These are phyloP conservation scores for Squalus acanthias DNA, from an alignment of 2,797 vertebrate species.

Conservation along the genomic window DNA sequence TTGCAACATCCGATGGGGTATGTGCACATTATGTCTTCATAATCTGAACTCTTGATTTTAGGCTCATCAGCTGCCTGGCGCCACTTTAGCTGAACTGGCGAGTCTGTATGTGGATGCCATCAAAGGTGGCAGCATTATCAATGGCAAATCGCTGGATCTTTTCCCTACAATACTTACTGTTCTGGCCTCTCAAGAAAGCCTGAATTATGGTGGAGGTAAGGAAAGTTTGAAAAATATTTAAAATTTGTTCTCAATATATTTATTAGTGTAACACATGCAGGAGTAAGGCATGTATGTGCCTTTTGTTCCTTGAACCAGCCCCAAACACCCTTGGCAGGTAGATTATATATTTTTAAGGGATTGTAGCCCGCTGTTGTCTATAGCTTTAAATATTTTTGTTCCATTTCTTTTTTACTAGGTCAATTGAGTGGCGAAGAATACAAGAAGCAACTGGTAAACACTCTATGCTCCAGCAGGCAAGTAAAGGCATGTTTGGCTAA, in stretches of 20 bases:
- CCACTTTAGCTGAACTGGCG: slow-evolving; percentile 70
- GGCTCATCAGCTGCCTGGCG: slow-evolving; percentile 73
- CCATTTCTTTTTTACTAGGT: slow-evolving; percentile 54
- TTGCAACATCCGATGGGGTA: background rate
- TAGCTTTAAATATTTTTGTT: slow-evolving; percentile 1
- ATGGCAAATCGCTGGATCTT: slow-evolving; percentile 88
- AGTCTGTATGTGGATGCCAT: slow-evolving; percentile 76
- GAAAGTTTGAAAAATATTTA: background rate
- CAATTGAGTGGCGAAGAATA: slow-evolving; percentile 84
- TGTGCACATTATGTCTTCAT: background rate
- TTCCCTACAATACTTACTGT: slow-evolving; percentile 82
- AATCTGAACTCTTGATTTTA: slow-evolving; percentile 45
- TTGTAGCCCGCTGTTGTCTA: background rate
- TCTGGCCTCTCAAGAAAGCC: slow-evolving; percentile 68
- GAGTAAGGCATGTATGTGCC: background rate
- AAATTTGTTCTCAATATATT: background rate
- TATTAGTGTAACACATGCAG: background rate
- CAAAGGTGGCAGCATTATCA: slow-evolving; percentile 70
- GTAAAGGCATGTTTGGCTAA: background rate
- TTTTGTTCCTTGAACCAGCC: background rate
- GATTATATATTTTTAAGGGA: background rate
- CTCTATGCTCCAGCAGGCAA: slow-evolving; percentile 85
- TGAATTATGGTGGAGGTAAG: slow-evolving; percentile 81
- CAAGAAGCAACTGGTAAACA: slow-evolving; percentile 91
- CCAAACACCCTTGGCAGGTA: background rate